A percentile compares a stretch with the other conserved stretches of the same genome.
phyloP scores from a whole-genome alignment of 2,888 invertebrate species.

The Archaeoteleia sp. region DNA sequence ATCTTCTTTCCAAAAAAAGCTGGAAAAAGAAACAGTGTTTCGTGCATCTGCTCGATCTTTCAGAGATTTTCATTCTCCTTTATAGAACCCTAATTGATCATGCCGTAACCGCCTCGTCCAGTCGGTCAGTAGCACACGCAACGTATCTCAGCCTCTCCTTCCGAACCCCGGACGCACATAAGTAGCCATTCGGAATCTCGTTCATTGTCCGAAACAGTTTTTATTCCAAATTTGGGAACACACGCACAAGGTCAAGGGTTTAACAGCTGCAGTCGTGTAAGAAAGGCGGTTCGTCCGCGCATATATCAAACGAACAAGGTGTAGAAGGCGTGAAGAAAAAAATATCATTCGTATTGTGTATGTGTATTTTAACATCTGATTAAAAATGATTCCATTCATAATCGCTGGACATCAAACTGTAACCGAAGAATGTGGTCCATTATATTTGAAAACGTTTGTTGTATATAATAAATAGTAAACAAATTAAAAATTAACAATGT shows the following conservation, averaged over 20 bases:
- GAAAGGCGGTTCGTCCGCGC: constrained; percentile 23
- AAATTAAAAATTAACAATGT: too few species aligned
- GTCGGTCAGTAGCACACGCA: constrained; percentile 53
- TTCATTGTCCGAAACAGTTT: constrained; percentile 41
- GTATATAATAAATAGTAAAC: too few species aligned
- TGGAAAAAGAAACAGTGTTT: constrained; percentile 24
- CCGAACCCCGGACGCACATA: constrained; percentile 22
- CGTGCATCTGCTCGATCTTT: constrained; percentile 42
- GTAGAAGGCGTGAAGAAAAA: not conserved
- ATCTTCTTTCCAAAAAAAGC: too few species aligned
- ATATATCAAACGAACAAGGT: constrained; percentile 39
- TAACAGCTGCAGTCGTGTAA: constrained; percentile 43
- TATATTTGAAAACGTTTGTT: too few species aligned
- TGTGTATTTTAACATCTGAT: too few species aligned
- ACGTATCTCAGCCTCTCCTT: constrained; percentile 13
- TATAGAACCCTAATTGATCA: constrained; percentile 53
- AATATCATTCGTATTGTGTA: too few species aligned
- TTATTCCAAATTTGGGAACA: constrained; percentile 34
- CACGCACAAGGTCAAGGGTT: constrained; percentile 49
- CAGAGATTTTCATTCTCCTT: constrained; percentile 43
- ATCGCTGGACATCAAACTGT: too few species aligned
- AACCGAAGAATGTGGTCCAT: too few species aligned
- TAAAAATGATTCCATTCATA: too few species aligned
- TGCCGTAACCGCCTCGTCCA: constrained; percentile 47
- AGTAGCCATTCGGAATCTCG: constrained; percentile 32